phyloP scores from a whole-genome alignment of 2,797 vertebrate genomes.

The Enteromius thamalakanensis region DNA sequence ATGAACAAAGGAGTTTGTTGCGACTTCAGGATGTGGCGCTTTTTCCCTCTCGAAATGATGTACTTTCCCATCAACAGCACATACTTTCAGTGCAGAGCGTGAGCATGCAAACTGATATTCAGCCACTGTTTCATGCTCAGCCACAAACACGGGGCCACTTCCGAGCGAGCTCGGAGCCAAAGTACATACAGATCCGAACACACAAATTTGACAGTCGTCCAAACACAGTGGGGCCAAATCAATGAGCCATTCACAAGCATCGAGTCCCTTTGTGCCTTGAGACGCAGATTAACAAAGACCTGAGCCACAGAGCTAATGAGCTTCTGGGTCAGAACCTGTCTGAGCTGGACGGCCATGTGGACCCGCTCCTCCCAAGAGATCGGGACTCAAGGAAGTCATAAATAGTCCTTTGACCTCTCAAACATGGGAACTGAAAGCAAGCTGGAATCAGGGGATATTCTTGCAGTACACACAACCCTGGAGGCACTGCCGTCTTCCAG shows the following conservation, averaged over 20 bases:
- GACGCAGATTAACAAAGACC: slow-evolving; percentile 1
- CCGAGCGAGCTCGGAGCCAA: not conserved
- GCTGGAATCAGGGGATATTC: slow-evolving; percentile 41
- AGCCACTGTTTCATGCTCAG: not conserved
- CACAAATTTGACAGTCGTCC: not conserved
- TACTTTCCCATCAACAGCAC: slow-evolving; percentile 2
- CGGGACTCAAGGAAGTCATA: slow-evolving; percentile 45
- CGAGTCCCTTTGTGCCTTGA: slow-evolving; percentile 5
- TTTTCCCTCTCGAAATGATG: not conserved
- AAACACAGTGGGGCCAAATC: slow-evolving; percentile 18
- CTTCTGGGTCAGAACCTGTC: slow-evolving; percentile 45
- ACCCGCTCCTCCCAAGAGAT: slow-evolving; percentile 26
- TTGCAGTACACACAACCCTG: slow-evolving; percentile 19
- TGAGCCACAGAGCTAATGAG: slow-evolving; percentile 13
- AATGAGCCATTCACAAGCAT: slow-evolving; percentile 14
- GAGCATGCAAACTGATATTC: not conserved
- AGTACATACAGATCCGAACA: slow-evolving; percentile 27
- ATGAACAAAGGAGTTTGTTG: not conserved
- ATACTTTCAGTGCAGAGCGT: not conserved
- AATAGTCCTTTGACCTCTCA: slow-evolving; percentile 46
- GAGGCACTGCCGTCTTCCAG: slow-evolving; percentile 22
- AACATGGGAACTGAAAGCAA: slow-evolving; percentile 43
- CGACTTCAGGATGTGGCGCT: not conserved
- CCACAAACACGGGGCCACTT: slow-evolving; percentile 19
- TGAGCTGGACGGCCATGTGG: slow-evolving; percentile 36